Evolutionary conservation across 2,797 vertebrate genomes (phyloP).

Genomic region (Miichthys miiuy): DNA sequence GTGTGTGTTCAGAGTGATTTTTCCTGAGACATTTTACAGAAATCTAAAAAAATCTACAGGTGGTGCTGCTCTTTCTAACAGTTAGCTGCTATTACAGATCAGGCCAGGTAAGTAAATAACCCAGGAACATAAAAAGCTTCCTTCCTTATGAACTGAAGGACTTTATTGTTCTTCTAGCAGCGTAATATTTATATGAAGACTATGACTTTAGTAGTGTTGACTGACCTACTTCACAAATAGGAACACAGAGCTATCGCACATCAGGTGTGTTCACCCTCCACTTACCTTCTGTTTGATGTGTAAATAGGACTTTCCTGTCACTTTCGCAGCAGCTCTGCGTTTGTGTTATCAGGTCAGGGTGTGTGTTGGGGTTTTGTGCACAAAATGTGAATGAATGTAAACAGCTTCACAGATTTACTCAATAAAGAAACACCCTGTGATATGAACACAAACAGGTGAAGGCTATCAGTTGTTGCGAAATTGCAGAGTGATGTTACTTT

Average conservation of each 20-base stretch:
- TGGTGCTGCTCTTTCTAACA: background rate
- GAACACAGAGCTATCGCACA: background rate
- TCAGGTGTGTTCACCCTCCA: conserved; percentile 12
- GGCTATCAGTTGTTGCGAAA: conserved; percentile 50
- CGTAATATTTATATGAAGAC: conserved; percentile 2
- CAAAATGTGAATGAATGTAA: conserved; percentile 18
- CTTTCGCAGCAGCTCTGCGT: conserved; percentile 18
- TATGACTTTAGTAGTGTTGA: background rate
- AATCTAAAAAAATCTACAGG: background rate
- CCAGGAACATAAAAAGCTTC: background rate
- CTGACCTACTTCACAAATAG: conserved; percentile 5
- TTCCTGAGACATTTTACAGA: background rate
- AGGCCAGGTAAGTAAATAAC: background rate
- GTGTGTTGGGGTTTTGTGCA: conserved; percentile 27
- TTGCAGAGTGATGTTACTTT: background rate
- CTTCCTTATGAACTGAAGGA: background rate
- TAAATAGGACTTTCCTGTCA: conserved; percentile 44
- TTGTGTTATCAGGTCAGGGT: conserved; percentile 30
- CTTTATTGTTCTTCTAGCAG: background rate
- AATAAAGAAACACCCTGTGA: conserved; percentile 46
- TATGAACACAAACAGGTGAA: conserved; percentile 29
- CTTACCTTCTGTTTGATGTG: conserved; percentile 52
- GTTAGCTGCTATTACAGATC: background rate
- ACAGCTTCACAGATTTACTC: conserved; percentile 49
- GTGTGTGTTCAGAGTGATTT: background rate